Evolutionary conservation across 2,113 vertebrate genomes (phyloP).

Genomic region (Anarhynchus alexandrinus): DNA sequence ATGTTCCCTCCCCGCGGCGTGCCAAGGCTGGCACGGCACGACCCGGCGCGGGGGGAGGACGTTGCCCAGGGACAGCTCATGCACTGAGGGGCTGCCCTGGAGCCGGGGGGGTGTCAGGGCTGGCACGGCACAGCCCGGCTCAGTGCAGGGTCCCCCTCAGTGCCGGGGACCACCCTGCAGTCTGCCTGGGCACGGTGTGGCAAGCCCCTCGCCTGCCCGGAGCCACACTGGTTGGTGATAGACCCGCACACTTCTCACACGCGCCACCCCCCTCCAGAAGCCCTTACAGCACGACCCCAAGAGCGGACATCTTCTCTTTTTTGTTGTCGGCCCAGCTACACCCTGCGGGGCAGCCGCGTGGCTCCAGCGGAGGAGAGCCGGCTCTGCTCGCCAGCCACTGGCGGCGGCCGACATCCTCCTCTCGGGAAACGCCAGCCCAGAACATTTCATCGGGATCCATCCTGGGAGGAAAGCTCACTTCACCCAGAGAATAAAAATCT

Average conservation of each 20-base stretch:
- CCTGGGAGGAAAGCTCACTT: neutral
- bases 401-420: neutral
- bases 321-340: neutral
- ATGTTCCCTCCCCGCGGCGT: fast-evolving
- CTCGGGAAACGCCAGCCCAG: neutral
- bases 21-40: neutral
- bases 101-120: neutral
- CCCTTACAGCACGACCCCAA: fast-evolving
- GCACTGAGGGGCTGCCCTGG: neutral
- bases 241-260: neutral
- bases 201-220: fast-evolving
- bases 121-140: neutral
- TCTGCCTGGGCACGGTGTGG: fast-evolving
- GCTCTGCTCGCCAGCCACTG: neutral
- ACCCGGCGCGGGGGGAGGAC: fast-evolving
- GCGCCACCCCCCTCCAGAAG: neutral
- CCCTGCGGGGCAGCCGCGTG: fast-evolving
- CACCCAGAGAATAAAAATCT: neutral
- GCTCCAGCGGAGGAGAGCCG: neutral
- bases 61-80: neutral
- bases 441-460: neutral
- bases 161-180: neutral
- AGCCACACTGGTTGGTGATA: fast-evolving
- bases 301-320: fast-evolving
- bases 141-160: too few relatives aligned